A percentile compares a stretch with the other conserved stretches of the same genome.
These are phyloP conservation scores for Idaea straminata DNA, from an alignment of 2,888 invertebrate genomes.

Conservation along the genomic window DNA sequence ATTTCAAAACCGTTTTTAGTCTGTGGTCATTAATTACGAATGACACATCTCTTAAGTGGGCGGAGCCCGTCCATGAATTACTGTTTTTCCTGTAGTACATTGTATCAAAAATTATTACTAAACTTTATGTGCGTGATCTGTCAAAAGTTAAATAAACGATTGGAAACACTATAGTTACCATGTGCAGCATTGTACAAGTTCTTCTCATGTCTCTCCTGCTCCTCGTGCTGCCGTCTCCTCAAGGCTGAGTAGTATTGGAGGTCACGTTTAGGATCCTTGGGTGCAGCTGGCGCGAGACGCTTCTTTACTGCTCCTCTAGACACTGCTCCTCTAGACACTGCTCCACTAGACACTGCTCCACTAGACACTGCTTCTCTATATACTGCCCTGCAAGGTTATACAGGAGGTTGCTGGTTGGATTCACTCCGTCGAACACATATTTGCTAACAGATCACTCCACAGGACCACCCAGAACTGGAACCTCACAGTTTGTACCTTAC, in stretches of 20 bases:
- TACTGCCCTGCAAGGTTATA: background rate
- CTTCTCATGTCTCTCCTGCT: constrained; percentile 39
- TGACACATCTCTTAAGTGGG: too few relatives aligned
- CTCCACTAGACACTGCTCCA: constrained; percentile 60
- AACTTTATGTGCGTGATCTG: too few relatives aligned
- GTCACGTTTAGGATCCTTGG: constrained; percentile 45
- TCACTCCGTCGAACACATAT: background rate
- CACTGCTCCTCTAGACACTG: constrained; percentile 35
- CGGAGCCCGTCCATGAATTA: too few relatives aligned
- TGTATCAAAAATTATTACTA: too few relatives aligned
- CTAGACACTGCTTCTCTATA: constrained; percentile 58
- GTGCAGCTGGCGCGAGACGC: constrained; percentile 55
- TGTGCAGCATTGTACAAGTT: constrained; percentile 53
- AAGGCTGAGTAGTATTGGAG: constrained; percentile 50
- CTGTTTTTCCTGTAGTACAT: too few relatives aligned
- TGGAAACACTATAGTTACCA: constrained; percentile 42
- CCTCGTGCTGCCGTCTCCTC: constrained; percentile 53
- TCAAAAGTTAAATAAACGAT: too few relatives aligned
- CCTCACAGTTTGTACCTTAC: too few relatives aligned
- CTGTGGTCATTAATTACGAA: too few relatives aligned
- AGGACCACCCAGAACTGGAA: too few relatives aligned
- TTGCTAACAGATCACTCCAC: background rate
- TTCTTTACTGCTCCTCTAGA: constrained; percentile 63
- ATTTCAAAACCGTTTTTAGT: too few relatives aligned
- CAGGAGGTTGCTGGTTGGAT: too few relatives aligned